Conservation (phyloP, 2,888 invertebrate genomes). For the Plagodis pulveraria region DNA sequence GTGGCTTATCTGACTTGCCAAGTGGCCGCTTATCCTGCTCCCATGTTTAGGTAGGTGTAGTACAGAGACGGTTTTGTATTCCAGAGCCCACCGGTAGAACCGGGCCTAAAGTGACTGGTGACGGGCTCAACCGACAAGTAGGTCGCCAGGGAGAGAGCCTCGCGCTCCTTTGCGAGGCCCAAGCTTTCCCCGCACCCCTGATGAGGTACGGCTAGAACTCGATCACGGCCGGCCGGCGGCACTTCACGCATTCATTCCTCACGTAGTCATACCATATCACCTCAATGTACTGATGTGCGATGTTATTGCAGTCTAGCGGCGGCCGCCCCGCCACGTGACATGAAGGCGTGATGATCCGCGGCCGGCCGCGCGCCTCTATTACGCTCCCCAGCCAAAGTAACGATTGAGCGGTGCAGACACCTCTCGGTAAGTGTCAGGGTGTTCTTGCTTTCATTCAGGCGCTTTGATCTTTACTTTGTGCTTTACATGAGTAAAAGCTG, state of each 20-base stretch:
- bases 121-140: slow-evolving; percentile 85
- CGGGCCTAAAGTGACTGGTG: slow-evolving; percentile 87
- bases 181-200: slow-evolving; percentile 90
- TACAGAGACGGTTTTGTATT: slow-evolving; percentile 65
- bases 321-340: slow-evolving; percentile 71
- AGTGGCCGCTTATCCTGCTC: slow-evolving; percentile 88
- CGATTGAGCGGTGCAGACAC: slow-evolving; percentile 82
- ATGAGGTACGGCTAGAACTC: slow-evolving; percentile 87
- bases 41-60: slow-evolving; percentile 88
- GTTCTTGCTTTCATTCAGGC: slow-evolving; percentile 79
- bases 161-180: slow-evolving; percentile 90
- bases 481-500: slow-evolving; percentile 72
- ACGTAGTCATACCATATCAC: slow-evolving; percentile 75
- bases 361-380: slow-evolving; percentile 77
- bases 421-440: slow-evolving; percentile 84
- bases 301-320: slow-evolving; percentile 81
- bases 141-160: slow-evolving; percentile 77
- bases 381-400: slow-evolving; percentile 80
- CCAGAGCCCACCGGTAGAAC: slow-evolving; percentile 90
- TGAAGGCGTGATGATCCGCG: slow-evolving; percentile 82
- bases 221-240: slow-evolving; percentile 66
- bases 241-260: slow-evolving; percentile 81
- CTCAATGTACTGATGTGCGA: slow-evolving; percentile 78
- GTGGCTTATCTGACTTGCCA: slow-evolving; percentile 88
- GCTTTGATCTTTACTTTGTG: slow-evolving; percentile 85